phyloP scores from a whole-genome alignment of 2,888 invertebrate species.

The Sericinus montela region DNA sequence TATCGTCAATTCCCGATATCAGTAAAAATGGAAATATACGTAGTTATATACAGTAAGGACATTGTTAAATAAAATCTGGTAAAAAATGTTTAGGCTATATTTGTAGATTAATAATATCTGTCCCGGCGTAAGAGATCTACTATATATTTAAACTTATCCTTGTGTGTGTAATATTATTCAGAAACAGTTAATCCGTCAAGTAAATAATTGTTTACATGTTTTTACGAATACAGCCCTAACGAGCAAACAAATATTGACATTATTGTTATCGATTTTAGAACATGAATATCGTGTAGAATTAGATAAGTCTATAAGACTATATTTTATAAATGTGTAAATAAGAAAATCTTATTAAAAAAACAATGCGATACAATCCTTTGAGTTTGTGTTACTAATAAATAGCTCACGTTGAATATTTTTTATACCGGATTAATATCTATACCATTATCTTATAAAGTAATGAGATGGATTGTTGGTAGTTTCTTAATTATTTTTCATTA shows the following conservation, averaged over 20 bases:
- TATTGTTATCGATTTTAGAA: constrained; percentile 16
- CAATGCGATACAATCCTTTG: background rate
- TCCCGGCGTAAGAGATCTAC: constrained; percentile 13
- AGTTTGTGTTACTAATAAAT: background rate
- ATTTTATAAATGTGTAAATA: constrained; percentile 18
- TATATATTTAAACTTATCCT: constrained; percentile 1
- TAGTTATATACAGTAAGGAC: constrained; percentile 17
- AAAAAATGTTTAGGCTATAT: constrained; percentile 7
- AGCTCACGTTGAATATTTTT: background rate
- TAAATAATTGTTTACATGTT: constrained; percentile 6
- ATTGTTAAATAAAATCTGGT: constrained; percentile 13
- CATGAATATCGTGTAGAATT: constrained; percentile 17
- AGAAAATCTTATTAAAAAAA: background rate
- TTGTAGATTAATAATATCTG: constrained; percentile 13
- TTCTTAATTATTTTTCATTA: background rate
- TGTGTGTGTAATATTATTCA: background rate
- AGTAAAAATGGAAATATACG: constrained; percentile 18
- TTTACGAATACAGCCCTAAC: constrained; percentile 9
- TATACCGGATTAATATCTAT: background rate
- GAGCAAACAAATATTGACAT: constrained; percentile 1
- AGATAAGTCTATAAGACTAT: constrained; percentile 19
- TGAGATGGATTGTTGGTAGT: constrained; percentile 1
- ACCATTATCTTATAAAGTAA: background rate
- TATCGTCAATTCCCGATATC: constrained; percentile 20
- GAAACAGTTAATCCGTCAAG: constrained; percentile 6